Evolutionary conservation across 2,888 invertebrate genomes (phyloP), one percentile per base, ranked within the genome.

Genomic region (Drosophila mimica): DNA sequence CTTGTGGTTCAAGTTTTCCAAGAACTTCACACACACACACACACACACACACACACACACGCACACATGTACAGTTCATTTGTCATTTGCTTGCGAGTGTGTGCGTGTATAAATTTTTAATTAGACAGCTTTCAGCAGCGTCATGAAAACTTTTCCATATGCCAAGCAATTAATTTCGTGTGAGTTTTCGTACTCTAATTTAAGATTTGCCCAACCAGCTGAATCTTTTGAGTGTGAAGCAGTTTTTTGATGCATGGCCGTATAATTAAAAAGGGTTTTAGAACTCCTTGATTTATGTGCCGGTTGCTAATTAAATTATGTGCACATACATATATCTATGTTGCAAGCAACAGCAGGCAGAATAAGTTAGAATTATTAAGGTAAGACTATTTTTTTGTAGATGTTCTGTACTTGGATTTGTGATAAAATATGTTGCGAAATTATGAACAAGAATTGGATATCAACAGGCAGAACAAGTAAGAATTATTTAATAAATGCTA

Each of bases 231-330:
- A 20, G 33, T 54, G 49, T 68, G 53, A 31, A 9, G 30, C 51
- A 51, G 40, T 30, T 70, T 70, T 68, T 74, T 88, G 88, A 88
- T 88, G 71, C 70, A 88, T 82, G 76, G 64, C 69, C 79, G 62
- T 77, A 79, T 87, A 88, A 88, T 88, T 88, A 87, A 88, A 88
- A 88, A 88, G 88, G 88, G 88, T 88, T 88, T 88, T 78, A 75
- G 70, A 67, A 69, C 57, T 70, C 69, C 73, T 85, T 86, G 88
- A 88, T 83, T 83, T 87, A 88, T 87, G 88, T 71, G 70, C 76
- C 54, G 49, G 73, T 56, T 63, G 60, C 76, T 88, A 88, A 89
- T 89, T 88, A 82, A 89, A 86, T 89, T 86, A 87, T 77, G 76
- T 67, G 34, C 20, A 51, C 33, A 57, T 34, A 51, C 33, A 57